These are phyloP conservation scores for Pseudopleuronectes americanus DNA, from an alignment of 2,797 vertebrate species.

Conservation along the genomic window DNA sequence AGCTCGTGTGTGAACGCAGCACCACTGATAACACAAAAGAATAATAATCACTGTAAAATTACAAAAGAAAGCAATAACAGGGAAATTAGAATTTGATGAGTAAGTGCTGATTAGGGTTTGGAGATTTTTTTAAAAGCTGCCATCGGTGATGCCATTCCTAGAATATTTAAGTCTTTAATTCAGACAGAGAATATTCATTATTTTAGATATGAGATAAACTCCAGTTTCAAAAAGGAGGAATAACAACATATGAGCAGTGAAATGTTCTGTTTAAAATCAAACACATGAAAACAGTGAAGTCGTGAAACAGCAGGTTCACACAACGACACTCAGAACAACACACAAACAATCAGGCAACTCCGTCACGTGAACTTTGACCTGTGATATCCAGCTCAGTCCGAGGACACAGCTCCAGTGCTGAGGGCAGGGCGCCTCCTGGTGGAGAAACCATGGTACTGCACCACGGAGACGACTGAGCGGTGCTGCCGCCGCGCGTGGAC, in stretches of 20 bases:
- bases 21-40: not conserved
- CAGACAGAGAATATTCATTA: not conserved
- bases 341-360: too few species aligned
- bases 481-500: not conserved
- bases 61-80: not conserved
- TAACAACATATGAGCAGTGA: too few species aligned
- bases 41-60: not conserved
- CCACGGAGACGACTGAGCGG: not conserved
- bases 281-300: too few species aligned
- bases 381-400: too few species aligned
- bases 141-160: not conserved
- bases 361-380: slow-evolving; percentile 18
- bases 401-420: slow-evolving; percentile 7
- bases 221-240: not conserved
- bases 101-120: not conserved
- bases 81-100: slow-evolving; percentile 1
- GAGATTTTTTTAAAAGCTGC: not conserved
- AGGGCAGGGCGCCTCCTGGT: slow-evolving; percentile 50
- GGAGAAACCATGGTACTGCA: slow-evolving; percentile 10
- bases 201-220: not conserved
- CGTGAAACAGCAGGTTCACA: too few species aligned
- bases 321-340: too few species aligned
- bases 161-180: slow-evolving; percentile 7
- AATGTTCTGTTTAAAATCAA: too few species aligned
- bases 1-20: not conserved